A percentile compares a stretch with the other conserved stretches of the same genome.
Conservation (phyloP, 2,888 invertebrate genomes). For the Lycaena phlaeas region DNA sequence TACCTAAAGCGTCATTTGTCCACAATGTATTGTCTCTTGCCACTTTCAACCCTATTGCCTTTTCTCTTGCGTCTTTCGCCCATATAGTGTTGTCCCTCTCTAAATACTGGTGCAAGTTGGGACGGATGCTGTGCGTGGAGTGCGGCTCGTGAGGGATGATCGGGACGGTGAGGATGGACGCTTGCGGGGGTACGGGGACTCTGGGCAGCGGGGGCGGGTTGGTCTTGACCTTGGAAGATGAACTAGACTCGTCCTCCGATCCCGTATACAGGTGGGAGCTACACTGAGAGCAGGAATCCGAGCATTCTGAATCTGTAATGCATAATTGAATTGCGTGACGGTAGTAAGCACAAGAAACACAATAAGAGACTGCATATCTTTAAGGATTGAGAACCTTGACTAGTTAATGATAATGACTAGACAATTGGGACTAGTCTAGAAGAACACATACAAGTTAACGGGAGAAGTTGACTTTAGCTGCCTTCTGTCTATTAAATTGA, state of each 20-base stretch:
- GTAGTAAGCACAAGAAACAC: no score
- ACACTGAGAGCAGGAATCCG: slow-evolving; percentile 80
- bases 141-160: slow-evolving; percentile 36
- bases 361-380: no score
- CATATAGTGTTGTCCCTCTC: slow-evolving; percentile 59
- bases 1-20: background rate
- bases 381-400: no score
- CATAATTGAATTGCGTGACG: no score
- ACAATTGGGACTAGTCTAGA: no score
- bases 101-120: slow-evolving; percentile 56
- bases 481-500: no score
- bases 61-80: slow-evolving; percentile 30
- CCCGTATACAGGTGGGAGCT: slow-evolving; percentile 42
- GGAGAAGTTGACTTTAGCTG: no score
- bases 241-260: slow-evolving; percentile 38
- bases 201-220: slow-evolving; percentile 41
- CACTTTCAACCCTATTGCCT: background rate
- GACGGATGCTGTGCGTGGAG: slow-evolving; percentile 49
- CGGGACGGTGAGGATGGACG: slow-evolving; percentile 42
- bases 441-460: no score
- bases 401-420: no score
- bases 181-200: slow-evolving; percentile 23
- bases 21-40: background rate
- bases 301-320: slow-evolving; percentile 78
- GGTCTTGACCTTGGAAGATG: slow-evolving; percentile 31